Evolutionary conservation across 2,113 vertebrate species (phyloP).

Genomic region (Cyrtonyx montezumae): DNA sequence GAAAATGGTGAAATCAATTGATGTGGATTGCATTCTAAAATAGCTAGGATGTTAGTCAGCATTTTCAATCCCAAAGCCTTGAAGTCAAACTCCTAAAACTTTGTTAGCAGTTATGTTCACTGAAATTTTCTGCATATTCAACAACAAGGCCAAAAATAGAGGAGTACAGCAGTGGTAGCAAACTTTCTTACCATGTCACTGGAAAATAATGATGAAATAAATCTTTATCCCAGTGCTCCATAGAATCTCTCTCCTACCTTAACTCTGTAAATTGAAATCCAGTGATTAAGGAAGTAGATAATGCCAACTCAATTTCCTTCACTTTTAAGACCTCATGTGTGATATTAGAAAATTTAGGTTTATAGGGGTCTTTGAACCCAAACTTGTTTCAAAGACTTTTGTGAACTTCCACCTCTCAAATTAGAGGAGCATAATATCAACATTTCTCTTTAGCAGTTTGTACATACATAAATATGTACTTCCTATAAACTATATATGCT

Average conservation of each 20-base stretch:
- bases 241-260: neutral
- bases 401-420: neutral
- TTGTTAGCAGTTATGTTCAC: neutral
- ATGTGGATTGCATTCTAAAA: neutral
- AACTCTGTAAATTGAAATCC: neutral
- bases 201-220: neutral
- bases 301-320: neutral
- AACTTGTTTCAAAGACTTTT: neutral
- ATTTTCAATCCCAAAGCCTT: neutral
- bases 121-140: neutral
- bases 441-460: neutral
- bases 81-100: neutral
- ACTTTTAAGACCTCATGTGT: neutral
- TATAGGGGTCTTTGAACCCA: neutral
- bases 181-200: neutral
- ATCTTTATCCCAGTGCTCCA: neutral
- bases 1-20: neutral
- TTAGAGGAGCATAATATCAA: neutral
- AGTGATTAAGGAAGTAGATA: constrained; percentile 7
- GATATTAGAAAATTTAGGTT: neutral
- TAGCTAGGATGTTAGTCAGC: neutral
- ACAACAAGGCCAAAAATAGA: neutral
- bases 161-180: neutral
- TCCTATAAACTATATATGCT: neutral
- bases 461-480: neutral